Base-by-base conservation (phyloP, 2,797 vertebrate genomes). In the Pseudochromis fuscus region DNA sequence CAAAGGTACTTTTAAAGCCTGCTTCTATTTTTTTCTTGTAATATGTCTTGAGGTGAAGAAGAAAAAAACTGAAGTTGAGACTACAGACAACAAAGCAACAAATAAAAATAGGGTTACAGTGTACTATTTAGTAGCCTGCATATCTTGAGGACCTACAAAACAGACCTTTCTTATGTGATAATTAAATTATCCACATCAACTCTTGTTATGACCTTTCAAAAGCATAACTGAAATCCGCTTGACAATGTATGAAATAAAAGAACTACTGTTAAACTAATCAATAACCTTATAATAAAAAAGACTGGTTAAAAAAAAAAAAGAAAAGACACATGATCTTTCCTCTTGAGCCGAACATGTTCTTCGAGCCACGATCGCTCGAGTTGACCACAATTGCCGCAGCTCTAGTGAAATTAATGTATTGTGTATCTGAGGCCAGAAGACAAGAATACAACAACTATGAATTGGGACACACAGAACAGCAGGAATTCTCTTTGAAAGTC, bases 1-100 rank as follows among this genome's bases (percentile, higher is more conserved):
- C 92, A 93, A 94, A 93, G 93, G 93, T 94, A 92, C 89, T 91
- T 91, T 91, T 88, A 87, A 89, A 87, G 88, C 90, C 79, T 63
- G 72, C 58, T 87, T 78, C 84, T 87, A 23, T 80, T 77, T 67
- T 87, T 82, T 58, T 72, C 79, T 81, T 86, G 72, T 88, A 81
- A 91, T 81, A 88, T 93, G 91, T 91, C 93, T 94, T 67, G 77
- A 88, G 92, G 93, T 93, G 79, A 87, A 82, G 68, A 82, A 84
- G 62, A 67, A 72, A 75, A 60, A 72, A 77, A 75, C 53, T 82
- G 21, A 90, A 89, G 88, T 88, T 91, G 71, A 91, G 83, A 90
- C 75, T 82, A 84, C 79, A 48, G 83, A 91, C 89, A 91, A 92
- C 92, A 94, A 94, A 92, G 91, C 87, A 87, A 92, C 88, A 93